Evolutionary conservation across 2,113 vertebrate species (phyloP).

Genomic region (Procavia capensis): DNA sequence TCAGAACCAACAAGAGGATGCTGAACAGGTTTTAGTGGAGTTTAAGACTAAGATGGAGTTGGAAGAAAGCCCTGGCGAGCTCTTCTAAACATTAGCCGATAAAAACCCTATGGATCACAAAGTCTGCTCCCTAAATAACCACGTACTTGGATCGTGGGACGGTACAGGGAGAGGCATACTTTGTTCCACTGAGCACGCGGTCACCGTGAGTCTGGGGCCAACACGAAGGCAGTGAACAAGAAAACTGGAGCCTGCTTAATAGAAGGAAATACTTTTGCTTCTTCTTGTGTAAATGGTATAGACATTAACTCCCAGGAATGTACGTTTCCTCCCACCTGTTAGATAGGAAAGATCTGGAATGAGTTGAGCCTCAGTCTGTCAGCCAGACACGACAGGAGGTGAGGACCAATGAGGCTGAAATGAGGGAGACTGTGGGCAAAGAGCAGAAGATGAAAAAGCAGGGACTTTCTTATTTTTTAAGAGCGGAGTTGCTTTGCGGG

Average conservation of each 20-base stretch:
- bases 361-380: not conserved
- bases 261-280: not conserved
- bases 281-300: not conserved
- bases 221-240: not conserved
- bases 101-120: not conserved
- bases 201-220: not conserved
- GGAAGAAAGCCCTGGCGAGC: not conserved
- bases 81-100: not conserved
- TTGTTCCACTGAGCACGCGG: not conserved
- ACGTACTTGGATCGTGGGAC: not conserved
- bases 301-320: not conserved
- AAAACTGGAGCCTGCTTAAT: not conserved
- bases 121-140: not conserved
- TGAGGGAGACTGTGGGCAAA: not conserved
- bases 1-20: no score
- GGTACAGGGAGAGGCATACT: not conserved
- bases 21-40: not conserved
- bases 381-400: not conserved
- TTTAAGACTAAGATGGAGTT: not conserved
- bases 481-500: not conserved
- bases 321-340: not conserved
- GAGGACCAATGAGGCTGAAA: not conserved
- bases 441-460: not conserved
- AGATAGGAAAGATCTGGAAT: not conserved
- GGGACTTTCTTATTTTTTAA: not conserved